Evolutionary conservation across 2,888 invertebrate genomes (phyloP).

Genomic region (Melanchra persicariae): DNA sequence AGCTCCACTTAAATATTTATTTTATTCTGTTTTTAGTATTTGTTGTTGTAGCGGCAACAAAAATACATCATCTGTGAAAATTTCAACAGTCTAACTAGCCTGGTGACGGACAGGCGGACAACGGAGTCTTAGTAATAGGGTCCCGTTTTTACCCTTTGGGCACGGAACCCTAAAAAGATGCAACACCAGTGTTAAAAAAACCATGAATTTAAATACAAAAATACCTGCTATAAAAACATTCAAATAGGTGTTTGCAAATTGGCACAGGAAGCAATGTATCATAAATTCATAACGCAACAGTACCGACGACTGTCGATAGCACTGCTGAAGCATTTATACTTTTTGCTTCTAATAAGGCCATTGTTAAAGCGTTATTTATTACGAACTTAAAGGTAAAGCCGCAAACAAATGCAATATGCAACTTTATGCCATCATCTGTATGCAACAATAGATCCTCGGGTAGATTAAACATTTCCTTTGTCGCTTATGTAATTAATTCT

Average conservation of each 20-base stretch:
- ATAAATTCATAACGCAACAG: constrained; percentile 34
- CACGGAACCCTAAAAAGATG: too few species aligned
- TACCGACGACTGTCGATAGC: constrained; percentile 22
- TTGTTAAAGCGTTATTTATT: constrained; percentile 13
- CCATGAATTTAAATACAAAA: background rate
- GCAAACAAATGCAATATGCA: constrained; percentile 12
- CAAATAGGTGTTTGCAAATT: constrained; percentile 18
- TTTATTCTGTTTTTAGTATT: too few species aligned
- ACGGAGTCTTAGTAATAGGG: too few species aligned
- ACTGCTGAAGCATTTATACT: constrained; percentile 2
- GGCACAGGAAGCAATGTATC: constrained; percentile 41
- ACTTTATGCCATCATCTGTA: constrained; percentile 23
- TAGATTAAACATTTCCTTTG: constrained; percentile 37
- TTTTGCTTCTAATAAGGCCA: constrained; percentile 20
- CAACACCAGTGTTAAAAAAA: background rate
- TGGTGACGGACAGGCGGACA: too few species aligned
- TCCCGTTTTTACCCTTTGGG: too few species aligned
- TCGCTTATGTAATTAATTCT: constrained; percentile 46
- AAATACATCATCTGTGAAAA: too few species aligned
- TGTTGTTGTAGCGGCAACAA: too few species aligned
- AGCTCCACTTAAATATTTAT: too few species aligned
- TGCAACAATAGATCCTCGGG: constrained; percentile 37
- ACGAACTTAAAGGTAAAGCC: constrained; percentile 7
- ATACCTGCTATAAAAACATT: background rate
- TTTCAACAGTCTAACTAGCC: too few species aligned